Evolutionary conservation across 2,888 invertebrate genomes (phyloP).

Genomic region (Morpho achilles): DNA sequence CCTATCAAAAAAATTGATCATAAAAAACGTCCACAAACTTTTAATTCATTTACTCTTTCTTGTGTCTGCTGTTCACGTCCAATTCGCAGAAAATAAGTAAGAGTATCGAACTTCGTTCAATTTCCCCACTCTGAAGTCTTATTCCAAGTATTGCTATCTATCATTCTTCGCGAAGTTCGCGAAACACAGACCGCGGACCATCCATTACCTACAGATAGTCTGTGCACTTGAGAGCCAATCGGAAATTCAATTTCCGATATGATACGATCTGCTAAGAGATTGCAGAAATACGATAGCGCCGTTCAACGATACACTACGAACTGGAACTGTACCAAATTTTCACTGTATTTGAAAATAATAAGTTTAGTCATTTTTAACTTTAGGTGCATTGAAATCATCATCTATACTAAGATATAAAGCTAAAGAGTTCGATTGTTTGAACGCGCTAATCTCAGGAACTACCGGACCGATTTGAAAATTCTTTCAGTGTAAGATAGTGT

Average conservation of each 20-base stretch:
- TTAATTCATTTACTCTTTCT: conserved; percentile 9
- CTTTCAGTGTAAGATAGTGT: no score
- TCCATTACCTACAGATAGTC: conserved; percentile 46
- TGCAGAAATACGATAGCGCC: conserved; percentile 51
- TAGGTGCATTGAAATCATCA: no score
- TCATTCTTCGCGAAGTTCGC: conserved; percentile 46
- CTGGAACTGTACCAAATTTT: conserved; percentile 24
- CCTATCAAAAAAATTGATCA: neutral
- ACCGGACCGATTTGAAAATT: no score
- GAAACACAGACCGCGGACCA: conserved; percentile 48
- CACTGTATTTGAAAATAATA: no score
- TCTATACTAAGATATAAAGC: no score
- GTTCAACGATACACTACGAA: conserved; percentile 37
- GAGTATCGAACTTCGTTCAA: conserved; percentile 36
- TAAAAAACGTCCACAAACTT: conserved; percentile 13
- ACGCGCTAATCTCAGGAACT: no score
- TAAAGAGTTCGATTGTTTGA: no score
- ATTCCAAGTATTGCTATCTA: conserved; percentile 46
- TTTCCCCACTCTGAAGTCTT: conserved; percentile 35
- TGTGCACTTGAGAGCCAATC: conserved; percentile 53
- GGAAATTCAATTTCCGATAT: conserved; percentile 73
- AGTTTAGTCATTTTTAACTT: no score
- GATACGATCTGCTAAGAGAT: conserved; percentile 65
- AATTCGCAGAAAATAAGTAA: conserved; percentile 11
- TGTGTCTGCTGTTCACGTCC: conserved; percentile 16